phyloP scores from a whole-genome alignment of 2,888 invertebrate species.

The Ophraella communa region DNA sequence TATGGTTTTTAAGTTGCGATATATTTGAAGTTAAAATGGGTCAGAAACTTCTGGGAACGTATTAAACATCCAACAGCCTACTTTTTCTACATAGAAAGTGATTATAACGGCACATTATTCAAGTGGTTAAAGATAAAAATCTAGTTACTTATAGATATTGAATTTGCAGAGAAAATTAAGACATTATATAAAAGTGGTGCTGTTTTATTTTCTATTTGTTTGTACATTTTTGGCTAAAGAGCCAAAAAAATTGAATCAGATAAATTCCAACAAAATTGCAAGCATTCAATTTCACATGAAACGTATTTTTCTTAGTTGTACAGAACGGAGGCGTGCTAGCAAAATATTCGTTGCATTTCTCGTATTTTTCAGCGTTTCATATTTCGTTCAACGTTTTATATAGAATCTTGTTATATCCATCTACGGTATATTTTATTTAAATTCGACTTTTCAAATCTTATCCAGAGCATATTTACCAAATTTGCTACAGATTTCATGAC shows the following conservation, averaged over 20 bases:
- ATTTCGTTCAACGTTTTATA: slow-evolving; percentile 27
- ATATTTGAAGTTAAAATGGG: too few species aligned
- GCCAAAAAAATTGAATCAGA: slow-evolving; percentile 2
- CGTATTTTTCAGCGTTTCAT: slow-evolving; percentile 21
- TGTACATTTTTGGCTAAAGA: background rate
- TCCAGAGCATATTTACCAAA: slow-evolving; percentile 7
- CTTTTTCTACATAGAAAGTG: too few species aligned
- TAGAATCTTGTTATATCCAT: slow-evolving; percentile 24
- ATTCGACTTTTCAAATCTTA: slow-evolving; percentile 20
- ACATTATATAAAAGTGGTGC: too few species aligned
- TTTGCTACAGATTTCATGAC: slow-evolving; percentile 4
- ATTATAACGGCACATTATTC: too few species aligned
- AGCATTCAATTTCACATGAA: slow-evolving; percentile 20
- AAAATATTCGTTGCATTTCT: slow-evolving; percentile 15
- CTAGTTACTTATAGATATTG: too few species aligned
- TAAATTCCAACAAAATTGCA: slow-evolving; percentile 12
- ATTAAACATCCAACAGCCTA: too few species aligned
- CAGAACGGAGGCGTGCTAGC: slow-evolving; percentile 2
- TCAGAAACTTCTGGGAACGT: too few species aligned
- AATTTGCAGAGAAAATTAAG: too few species aligned
- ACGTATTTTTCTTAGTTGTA: background rate
- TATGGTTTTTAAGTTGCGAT: too few species aligned
- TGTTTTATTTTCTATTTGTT: background rate
- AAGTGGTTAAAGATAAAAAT: too few species aligned
- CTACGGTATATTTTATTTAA: slow-evolving; percentile 23